Conservation (phyloP, 2,797 vertebrate genomes). For the Cryptoprocta ferox region DNA sequence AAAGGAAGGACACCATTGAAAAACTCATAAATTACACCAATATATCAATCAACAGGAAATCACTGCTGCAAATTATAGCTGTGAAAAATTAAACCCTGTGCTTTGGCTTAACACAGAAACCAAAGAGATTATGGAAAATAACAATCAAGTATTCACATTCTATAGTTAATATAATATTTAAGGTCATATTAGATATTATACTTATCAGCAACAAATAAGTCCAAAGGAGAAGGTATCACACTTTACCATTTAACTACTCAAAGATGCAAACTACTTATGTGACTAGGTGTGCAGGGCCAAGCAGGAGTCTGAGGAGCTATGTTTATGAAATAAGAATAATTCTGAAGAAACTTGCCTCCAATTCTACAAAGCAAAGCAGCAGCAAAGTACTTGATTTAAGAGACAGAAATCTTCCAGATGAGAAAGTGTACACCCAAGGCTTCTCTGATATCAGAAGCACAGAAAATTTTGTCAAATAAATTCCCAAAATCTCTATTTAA, state of each 20-base stretch:
- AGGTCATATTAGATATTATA: neutral
- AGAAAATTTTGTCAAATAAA: conserved; percentile 3
- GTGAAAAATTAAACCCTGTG: neutral
- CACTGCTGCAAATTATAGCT: neutral
- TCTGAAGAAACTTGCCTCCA: neutral
- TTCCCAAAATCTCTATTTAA: conserved; percentile 8
- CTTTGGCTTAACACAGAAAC: neutral
- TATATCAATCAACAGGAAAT: neutral
- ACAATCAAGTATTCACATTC: neutral
- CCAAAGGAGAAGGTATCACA: neutral
- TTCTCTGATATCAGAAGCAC: neutral
- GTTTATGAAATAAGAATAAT: neutral
- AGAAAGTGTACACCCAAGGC: neutral
- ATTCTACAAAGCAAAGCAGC: conserved; percentile 10
- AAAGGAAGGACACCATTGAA: conserved; percentile 12
- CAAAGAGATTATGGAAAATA: conserved; percentile 2
- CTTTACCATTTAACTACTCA: neutral
- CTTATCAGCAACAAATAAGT: neutral
- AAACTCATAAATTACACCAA: neutral
- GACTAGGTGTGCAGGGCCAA: neutral
- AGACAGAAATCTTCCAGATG: neutral
- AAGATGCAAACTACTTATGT: neutral
- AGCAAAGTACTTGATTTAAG: conserved; percentile 31
- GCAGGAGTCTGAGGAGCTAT: neutral
- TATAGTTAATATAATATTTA: neutral